Conservation (phyloP, 2,797 vertebrate genomes). For the Rhinoraja longicauda region DNA sequence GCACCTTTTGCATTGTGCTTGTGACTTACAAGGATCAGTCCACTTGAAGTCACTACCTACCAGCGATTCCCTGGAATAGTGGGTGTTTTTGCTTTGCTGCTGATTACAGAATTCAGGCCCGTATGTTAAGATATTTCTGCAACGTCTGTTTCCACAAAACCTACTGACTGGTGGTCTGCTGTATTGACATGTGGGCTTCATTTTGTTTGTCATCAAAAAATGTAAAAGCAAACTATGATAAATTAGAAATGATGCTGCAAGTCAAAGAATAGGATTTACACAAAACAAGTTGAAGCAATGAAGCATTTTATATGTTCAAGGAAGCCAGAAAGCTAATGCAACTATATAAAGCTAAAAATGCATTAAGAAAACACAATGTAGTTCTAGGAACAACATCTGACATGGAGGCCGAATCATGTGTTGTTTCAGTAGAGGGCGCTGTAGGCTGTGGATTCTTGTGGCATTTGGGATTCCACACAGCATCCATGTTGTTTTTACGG, state of each 20-base stretch:
- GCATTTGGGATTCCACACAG: neutral
- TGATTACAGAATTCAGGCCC: no score
- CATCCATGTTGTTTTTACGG: neutral
- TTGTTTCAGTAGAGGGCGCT: neutral
- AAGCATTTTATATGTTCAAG: neutral
- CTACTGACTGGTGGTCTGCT: no score
- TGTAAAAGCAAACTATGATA: neutral
- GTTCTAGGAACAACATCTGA: slow-evolving; percentile 7
- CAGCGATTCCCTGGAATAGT: no score
- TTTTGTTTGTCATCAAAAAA: neutral
- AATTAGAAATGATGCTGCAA: neutral
- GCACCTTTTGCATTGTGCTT: no score
- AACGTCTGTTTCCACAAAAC: neutral
- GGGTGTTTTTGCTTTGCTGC: no score
- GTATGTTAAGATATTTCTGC: neutral
- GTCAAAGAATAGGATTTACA: neutral
- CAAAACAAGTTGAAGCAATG: neutral
- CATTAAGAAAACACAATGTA: neutral
- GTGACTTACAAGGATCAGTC: no score
- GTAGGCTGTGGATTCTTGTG: neutral
- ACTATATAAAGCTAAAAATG: neutral
- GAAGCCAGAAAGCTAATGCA: neutral
- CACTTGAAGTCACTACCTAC: no score
- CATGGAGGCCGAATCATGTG: neutral
- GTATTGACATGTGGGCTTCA: neutral